phyloP scores from a whole-genome alignment of 2,797 vertebrate species.

The Sternarchorhynchus goeldii region DNA sequence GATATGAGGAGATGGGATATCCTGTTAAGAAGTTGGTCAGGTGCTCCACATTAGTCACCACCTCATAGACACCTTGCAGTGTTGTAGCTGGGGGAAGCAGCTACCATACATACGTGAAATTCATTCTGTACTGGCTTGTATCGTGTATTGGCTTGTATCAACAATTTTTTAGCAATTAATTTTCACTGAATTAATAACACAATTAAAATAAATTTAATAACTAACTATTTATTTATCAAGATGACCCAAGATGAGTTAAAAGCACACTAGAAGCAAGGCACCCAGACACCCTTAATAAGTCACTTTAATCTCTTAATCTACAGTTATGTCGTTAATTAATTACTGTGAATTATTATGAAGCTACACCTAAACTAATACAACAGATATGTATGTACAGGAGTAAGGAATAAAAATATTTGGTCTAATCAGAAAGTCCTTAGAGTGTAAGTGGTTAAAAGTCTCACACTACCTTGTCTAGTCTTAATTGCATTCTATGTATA shows the following conservation, averaged over 20 bases:
- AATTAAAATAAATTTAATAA: too few species aligned
- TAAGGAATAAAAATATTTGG: too few species aligned
- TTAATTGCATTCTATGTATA: too few species aligned
- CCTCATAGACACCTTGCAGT: constrained; percentile 33
- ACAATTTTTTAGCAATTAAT: neutral
- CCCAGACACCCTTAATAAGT: neutral
- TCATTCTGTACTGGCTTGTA: constrained; percentile 1
- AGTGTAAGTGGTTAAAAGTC: too few species aligned
- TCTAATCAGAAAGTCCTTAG: too few species aligned
- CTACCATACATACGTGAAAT: constrained; percentile 9
- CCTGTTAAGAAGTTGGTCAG: constrained; percentile 70
- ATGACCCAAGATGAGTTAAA: too few species aligned
- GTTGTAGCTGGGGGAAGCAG: constrained; percentile 14
- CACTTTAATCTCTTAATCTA: neutral
- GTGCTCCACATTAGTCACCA: constrained; percentile 62
- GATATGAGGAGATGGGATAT: constrained; percentile 68
- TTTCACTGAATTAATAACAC: too few species aligned
- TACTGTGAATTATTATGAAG: neutral
- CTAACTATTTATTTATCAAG: too few species aligned
- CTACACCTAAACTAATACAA: too few species aligned
- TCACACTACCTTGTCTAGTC: too few species aligned
- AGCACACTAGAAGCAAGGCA: too few species aligned
- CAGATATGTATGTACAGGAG: too few species aligned
- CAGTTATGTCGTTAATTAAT: neutral
- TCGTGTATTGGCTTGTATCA: neutral